Conservation (phyloP, 2,888 invertebrate species). For the Adelphocoris suturalis region DNA sequence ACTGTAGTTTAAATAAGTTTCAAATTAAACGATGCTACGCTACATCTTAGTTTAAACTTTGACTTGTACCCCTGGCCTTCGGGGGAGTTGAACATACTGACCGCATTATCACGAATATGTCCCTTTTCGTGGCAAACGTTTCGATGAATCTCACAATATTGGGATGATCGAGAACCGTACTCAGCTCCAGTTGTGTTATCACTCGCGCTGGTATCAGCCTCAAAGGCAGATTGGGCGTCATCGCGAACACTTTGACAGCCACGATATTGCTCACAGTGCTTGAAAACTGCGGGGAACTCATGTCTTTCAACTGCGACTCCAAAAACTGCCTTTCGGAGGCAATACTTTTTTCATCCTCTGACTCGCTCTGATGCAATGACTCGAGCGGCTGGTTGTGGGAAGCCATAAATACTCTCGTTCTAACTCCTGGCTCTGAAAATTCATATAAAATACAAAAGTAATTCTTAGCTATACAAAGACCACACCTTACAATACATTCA, state of each 20-base stretch:
- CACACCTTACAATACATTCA: no score
- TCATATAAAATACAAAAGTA: not conserved
- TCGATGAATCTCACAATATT: slow-evolving; percentile 49
- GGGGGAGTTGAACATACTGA: not conserved
- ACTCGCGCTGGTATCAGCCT: slow-evolving; percentile 59
- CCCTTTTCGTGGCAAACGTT: slow-evolving; percentile 47
- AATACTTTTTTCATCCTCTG: not conserved
- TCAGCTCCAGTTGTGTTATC: slow-evolving; percentile 40
- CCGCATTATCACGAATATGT: slow-evolving; percentile 58
- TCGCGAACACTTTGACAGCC: slow-evolving; percentile 51
- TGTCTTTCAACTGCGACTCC: slow-evolving; percentile 44
- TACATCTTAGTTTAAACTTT: no score
- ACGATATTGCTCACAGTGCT: not conserved
- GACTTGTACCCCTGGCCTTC: no score
- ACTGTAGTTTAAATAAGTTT: no score
- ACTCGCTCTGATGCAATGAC: not conserved
- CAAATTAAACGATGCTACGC: no score
- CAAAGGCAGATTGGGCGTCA: slow-evolving; percentile 37
- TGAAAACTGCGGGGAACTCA: slow-evolving; percentile 12
- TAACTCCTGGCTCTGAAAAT: slow-evolving; percentile 42
- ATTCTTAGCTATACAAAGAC: no score
- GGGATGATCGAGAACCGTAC: slow-evolving; percentile 55
- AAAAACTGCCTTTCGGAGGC: slow-evolving; percentile 5
- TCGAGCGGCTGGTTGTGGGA: not conserved
- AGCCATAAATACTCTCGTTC: slow-evolving; percentile 48